Evolutionary conservation across 1,140 invertebrate species (phyloP).

Genomic region (Anagrus nilaparvatae): DNA sequence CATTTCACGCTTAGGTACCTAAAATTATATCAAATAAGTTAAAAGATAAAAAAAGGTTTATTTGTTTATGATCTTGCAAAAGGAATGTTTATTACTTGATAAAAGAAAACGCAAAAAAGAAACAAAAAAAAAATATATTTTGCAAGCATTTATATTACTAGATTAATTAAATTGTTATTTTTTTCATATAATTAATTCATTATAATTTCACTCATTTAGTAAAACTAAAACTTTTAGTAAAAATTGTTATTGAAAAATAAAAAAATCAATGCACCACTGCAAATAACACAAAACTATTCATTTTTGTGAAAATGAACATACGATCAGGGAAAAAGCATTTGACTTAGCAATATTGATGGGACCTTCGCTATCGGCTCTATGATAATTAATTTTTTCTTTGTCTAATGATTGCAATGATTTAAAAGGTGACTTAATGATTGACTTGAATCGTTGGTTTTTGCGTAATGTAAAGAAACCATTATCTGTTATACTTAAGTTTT

Average conservation of each 20-base stretch:
- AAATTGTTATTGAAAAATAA: background rate
- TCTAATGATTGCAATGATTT: slow-evolving; percentile 37
- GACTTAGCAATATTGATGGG: slow-evolving; percentile 33
- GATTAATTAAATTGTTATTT: too few relatives aligned
- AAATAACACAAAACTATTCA: background rate
- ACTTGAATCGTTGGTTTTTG: slow-evolving; percentile 37
- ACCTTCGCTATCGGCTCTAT: slow-evolving; percentile 36
- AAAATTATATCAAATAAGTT: slow-evolving; percentile 12
- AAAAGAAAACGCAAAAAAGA: background rate
- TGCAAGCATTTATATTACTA: too few relatives aligned
- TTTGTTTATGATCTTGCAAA: too few relatives aligned
- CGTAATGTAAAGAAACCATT: slow-evolving; percentile 36
- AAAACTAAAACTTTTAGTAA: too few relatives aligned
- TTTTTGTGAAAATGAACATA: slow-evolving; percentile 24
- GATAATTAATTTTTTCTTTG: slow-evolving; percentile 31
- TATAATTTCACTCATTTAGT: too few relatives aligned
- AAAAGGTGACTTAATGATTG: slow-evolving; percentile 36
- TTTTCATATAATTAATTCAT: too few relatives aligned
- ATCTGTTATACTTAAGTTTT: slow-evolving; percentile 29
- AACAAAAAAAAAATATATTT: slow-evolving; percentile 3
- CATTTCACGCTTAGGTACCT: slow-evolving; percentile 32
- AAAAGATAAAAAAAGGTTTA: background rate
- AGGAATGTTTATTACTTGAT: background rate
- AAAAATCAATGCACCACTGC: too few relatives aligned
- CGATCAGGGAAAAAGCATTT: slow-evolving; percentile 29